These are phyloP conservation scores for Pseudochaenichthys georgianus DNA, from an alignment of 2,797 vertebrate genomes.

Conservation along the genomic window DNA sequence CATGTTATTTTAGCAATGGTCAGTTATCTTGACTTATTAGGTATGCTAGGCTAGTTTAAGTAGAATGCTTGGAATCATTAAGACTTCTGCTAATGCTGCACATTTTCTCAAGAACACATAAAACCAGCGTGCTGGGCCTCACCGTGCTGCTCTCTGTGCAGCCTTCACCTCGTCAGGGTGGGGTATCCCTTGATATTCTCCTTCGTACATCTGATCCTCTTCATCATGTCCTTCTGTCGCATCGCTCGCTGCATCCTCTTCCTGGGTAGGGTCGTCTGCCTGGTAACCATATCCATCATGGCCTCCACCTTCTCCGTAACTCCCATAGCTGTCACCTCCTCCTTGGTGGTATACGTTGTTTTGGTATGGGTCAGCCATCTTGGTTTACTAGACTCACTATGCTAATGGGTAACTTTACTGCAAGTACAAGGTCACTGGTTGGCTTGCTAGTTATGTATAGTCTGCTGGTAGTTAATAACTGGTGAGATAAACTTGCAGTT, in stretches of 20 bases:
- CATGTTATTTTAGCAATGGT: neutral
- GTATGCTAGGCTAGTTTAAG: neutral
- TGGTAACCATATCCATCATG: constrained; percentile 86
- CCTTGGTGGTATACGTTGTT: constrained; percentile 86
- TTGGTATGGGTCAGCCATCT: constrained; percentile 89
- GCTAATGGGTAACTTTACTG: constrained; percentile 1
- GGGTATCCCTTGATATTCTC: constrained; percentile 97
- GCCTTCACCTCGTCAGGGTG: constrained; percentile 93
- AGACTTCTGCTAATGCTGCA: neutral
- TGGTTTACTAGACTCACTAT: neutral
- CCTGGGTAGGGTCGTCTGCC: constrained; percentile 86
- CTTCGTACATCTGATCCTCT: constrained; percentile 97
- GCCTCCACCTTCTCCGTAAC: constrained; percentile 82
- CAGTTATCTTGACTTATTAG: neutral
- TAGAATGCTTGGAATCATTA: neutral
- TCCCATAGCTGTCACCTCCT: constrained; percentile 75
- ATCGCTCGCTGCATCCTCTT: constrained; percentile 96
- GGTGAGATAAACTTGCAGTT: neutral
- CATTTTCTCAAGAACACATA: neutral
- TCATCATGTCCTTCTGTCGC: constrained; percentile 96
- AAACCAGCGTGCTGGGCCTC: constrained; percentile 21
- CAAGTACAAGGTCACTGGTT: neutral
- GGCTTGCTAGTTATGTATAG: neutral
- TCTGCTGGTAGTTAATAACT: neutral
- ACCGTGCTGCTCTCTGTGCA: constrained; percentile 86